Base-by-base conservation (phyloP, 2,888 invertebrate species). In the Ophion obscuratus region DNA sequence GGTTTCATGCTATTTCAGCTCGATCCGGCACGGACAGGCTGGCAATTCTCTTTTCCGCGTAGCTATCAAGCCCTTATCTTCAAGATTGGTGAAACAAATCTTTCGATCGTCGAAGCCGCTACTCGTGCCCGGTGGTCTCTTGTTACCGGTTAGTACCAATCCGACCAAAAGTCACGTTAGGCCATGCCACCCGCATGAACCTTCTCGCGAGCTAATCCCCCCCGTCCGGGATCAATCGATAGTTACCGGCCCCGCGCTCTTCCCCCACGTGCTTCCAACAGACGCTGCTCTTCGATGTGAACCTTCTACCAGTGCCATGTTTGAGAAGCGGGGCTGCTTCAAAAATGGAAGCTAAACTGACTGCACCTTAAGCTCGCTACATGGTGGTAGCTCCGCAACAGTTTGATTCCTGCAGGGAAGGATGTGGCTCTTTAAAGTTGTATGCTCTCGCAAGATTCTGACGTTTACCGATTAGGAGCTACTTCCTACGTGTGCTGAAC, bases 41-140 rank as follows among this genome's bases (percentile, higher is more conserved):
- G 20, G 67, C 44, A 31, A 40, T 59, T 68, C 57, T 17, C 70
- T 57, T 73, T 77, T 75, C 71, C 44, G 27, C 20, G 62, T 66
- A 40, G 64, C 78, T 71, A 75, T 80, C 80, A 64, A 67, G 68
- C 70, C 76, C 62, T 86, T 83, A 86, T 86, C 83, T 68, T 59
- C 11, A 53, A 73, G 77, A 77, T 81, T 70, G 59, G 77, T 66
- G 81, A 81, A 77, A 68, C 80, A 73, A 77, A 83, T 86, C 83
- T 86, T 83, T 77, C 64, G 76, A 86, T 86, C 83, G 68, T 47
- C 67, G 27, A n/a, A 59, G 44, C 47, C 83, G 27, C 57, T 27
- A 27, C 10, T 59, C 40, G 73, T 14, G 40, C 40, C 20, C n/a
- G 36, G 62, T 47, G 64, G 66, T 85, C 81, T 82, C 82, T 1